Evolutionary conservation across 2,113 vertebrate species (phyloP), one percentile per base, ranked within the genome.

Genomic region (Pteropus alecto): DNA sequence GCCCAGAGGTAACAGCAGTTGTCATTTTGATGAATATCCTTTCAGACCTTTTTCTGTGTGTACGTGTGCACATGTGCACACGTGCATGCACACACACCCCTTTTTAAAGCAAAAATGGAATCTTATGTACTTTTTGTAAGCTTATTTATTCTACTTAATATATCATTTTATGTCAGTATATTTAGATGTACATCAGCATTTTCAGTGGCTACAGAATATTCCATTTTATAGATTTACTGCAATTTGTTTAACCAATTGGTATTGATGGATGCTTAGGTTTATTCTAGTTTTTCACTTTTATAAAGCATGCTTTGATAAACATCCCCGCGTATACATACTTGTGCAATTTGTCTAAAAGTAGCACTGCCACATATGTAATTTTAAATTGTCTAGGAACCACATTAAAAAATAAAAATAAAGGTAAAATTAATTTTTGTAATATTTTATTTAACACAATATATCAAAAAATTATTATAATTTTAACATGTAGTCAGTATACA

Each of bases 11-110:
- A 92, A 76, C 71, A 28, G 46, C n/a, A 56, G 41, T 93, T 94
- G 85, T 94, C 88, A 74, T 94, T 97, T 94, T 93, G 70, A 76
- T 90, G 79, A 93, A 86, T 96, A 93, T 84, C 63, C 58, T 87
- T 73, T 76, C 26, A 91, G 51, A 87, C 7, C 33, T 87, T 95
- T 94, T 94, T 73, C 56, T 86, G 22, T 89, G 89, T 5, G 26
- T 28, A 26, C 60, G 11, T 28, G 10, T 26, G 48, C 16, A 43
- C n/a, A 13, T 22, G 43, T 19, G 13, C 67, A 46, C 33, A 46
- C 5, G 11, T 16, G 19, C 26, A 54, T 26, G 22, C 86, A 51
- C 11, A 58, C 21, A 61, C 6, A 18, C 46, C 10, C 33, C n/a
- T 58, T 93, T 90, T 26, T 46, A 71, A 92, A 81, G 76, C 9